phyloP scores from a whole-genome alignment of 2,113 vertebrate genomes.

The Echinops telfairi region DNA sequence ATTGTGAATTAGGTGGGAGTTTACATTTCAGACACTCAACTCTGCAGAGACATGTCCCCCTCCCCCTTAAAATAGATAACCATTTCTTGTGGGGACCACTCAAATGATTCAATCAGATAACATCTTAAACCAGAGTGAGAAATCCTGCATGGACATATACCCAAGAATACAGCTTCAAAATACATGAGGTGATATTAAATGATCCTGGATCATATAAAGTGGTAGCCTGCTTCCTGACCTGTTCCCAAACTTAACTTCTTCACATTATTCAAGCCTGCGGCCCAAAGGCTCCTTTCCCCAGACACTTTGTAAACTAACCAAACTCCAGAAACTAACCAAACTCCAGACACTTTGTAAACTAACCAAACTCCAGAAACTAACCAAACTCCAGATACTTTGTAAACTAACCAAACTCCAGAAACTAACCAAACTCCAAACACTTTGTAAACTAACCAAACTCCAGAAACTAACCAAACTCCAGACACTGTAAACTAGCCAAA shows the following conservation, averaged over 20 bases:
- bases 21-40: no score
- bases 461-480: no score
- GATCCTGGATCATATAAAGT: neutral
- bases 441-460: conserved; percentile 18
- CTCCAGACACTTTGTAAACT: conserved; percentile 13
- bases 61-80: neutral
- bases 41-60: no score
- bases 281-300: conserved; percentile 13
- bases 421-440: no score
- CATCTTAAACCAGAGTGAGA: conserved; percentile 24
- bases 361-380: conserved; percentile 11
- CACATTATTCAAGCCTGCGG: neutral
- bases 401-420: conserved; percentile 1
- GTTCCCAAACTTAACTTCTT: neutral
- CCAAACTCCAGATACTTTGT: conserved; percentile 19
- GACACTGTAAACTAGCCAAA: neutral
- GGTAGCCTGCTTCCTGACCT: neutral
- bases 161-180: conserved; percentile 18
- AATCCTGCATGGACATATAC: conserved; percentile 1
- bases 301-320: neutral
- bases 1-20: no score
- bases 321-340: conserved; percentile 4
- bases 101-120: conserved; percentile 21
- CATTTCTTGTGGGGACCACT: conserved; percentile 12
- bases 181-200: neutral